Percentiles rank a stretch among this genome's conserved stretches.
Evolutionary conservation across 1,140 invertebrate species (phyloP).

Genomic region (Diachasma alloeum): DNA sequence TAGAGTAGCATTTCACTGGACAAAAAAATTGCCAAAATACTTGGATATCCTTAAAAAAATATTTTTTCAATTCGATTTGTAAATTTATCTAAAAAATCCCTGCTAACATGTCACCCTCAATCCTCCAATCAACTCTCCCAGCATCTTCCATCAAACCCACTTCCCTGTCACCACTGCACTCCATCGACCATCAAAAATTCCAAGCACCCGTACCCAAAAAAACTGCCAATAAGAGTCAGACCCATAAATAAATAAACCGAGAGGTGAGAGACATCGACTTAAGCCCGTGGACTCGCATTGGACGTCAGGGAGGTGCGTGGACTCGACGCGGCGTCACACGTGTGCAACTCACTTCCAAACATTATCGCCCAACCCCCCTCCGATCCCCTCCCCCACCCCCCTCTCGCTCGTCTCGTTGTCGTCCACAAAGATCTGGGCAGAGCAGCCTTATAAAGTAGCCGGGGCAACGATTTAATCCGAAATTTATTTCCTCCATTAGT

Average conservation of each 20-base stretch:
- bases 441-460: conserved; percentile 64
- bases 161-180: too few species aligned
- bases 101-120: too few species aligned
- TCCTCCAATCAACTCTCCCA: too few species aligned
- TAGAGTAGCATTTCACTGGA: too few species aligned
- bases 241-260: neutral
- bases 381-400: neutral
- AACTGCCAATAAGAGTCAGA: neutral
- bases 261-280: neutral
- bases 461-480: conserved; percentile 65
- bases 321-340: conserved; percentile 42
- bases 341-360: conserved; percentile 37
- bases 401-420: neutral
- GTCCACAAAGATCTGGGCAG: conserved; percentile 29
- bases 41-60: too few species aligned
- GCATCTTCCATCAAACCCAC: too few species aligned
- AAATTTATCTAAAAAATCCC: too few species aligned
- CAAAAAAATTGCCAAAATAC: too few species aligned
- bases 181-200: neutral
- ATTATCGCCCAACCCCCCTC: neutral
- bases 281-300: neutral
- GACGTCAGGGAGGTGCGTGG: conserved; percentile 10
- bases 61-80: too few species aligned
- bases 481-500: conserved; percentile 67
- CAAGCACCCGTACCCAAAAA: too few species aligned